Conservation (phyloP, 2,888 invertebrate genomes). For the Xylota segnis region DNA sequence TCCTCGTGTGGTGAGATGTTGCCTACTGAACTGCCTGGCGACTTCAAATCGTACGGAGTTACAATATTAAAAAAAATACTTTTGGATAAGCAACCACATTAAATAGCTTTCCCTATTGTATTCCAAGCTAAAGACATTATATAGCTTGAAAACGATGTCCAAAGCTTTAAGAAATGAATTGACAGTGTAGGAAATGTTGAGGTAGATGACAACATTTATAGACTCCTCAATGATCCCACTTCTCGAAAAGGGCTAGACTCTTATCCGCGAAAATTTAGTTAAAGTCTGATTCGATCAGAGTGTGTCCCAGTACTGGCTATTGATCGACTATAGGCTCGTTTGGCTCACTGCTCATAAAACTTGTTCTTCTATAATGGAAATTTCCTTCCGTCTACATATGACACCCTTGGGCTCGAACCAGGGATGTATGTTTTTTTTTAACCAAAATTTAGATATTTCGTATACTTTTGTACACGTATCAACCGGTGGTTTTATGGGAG, state of each 20-base stretch:
- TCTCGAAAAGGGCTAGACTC: neutral
- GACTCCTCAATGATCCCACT: conserved; percentile 1
- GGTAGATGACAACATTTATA: neutral
- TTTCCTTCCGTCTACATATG: neutral
- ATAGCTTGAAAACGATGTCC: conserved; percentile 14
- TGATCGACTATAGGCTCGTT: neutral
- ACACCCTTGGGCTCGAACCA: neutral
- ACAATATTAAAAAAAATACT: conserved; percentile 21
- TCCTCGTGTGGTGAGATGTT: no score
- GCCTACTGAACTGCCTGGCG: no score
- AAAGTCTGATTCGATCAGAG: conserved; percentile 6
- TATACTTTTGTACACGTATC: neutral
- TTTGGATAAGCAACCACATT: conserved; percentile 26
- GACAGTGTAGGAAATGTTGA: neutral
- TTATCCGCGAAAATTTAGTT: conserved; percentile 7
- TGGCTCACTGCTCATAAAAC: neutral
- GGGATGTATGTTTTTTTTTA: neutral
- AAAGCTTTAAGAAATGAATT: conserved; percentile 25
- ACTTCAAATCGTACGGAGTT: neutral
- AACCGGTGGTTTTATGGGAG: neutral
- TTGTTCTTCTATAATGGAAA: neutral
- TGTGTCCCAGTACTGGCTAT: neutral
- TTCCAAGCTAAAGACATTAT: conserved; percentile 7
- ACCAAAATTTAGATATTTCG: neutral
- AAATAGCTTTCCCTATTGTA: conserved; percentile 2